Evolutionary conservation across 2,797 vertebrate species (phyloP), one percentile per base, ranked within the genome.

Genomic region (Onychomys arenicola): DNA sequence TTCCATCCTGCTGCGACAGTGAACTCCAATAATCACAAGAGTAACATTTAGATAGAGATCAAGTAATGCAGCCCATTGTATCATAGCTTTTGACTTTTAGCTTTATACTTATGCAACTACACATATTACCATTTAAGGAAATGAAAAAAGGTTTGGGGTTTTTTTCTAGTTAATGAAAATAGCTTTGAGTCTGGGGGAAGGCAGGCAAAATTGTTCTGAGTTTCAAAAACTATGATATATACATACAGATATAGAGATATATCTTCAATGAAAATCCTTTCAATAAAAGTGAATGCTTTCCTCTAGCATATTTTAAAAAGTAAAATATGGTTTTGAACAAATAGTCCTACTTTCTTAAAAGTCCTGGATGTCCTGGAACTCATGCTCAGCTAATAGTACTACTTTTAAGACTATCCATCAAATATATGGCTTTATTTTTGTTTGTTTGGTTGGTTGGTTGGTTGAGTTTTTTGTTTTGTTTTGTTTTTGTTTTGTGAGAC

Each of bases 81-180:
- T 90, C 97, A 97, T 97, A 98, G 89, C 93, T 98, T 97, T 96
- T 98, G 97, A 97, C 97, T 98, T 98, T 97, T 97, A 98, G 93
- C 96, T 97, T 86, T 95, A 95, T 93, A 57, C 97, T 98, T 95
- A 97, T 87, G 97, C 87, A 81, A 93, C 92, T 97, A 90, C 34
- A 97, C 86, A 81, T 96, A 96, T 96, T 98, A 96, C 96, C 67
- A 57, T 95, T 97, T 96, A 94, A 98, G 90, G 90, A 98, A 98
- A n/a, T 23, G 19, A 85, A n/a, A 84, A n/a, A 34, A 78, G 25
- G 6, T 69, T 78, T 55, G 32, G 65, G 6, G 29, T 57, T 59
- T 82, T 49, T 55, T 82, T 29, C 23, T 61, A n/a, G 29, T 27
- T 82, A 59, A 82, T 27, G 2, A 82, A 98, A 98, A 98, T 73